Evolutionary conservation across 2,797 vertebrate species (phyloP).

Genomic region (Pterois miles): DNA sequence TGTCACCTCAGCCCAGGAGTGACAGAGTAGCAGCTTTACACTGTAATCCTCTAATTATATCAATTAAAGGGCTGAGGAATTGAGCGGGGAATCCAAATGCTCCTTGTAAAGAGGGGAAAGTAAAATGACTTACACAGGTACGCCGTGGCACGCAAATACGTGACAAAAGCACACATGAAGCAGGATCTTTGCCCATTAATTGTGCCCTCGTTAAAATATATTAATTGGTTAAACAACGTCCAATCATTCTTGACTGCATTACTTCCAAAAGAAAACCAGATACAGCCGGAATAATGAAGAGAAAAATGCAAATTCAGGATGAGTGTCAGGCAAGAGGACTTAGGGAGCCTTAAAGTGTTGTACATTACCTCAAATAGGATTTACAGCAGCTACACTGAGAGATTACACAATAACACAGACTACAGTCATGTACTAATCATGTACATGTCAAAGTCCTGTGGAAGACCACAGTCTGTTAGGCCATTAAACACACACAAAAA

Average conservation of each 20-base stretch:
- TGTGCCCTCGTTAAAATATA: background rate
- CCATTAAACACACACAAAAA: background rate
- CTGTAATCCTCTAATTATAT: conserved; percentile 83
- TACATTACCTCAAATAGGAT: conserved; percentile 75
- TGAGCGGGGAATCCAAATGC: conserved; percentile 42
- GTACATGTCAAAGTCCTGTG: conserved; percentile 47
- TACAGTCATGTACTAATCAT: conserved; percentile 57
- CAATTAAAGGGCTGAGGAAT: conserved; percentile 77
- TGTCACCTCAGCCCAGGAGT: conserved; percentile 66
- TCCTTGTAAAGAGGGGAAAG: conserved; percentile 38
- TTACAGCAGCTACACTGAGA: conserved; percentile 65
- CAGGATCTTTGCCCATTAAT: background rate
- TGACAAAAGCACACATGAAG: background rate
- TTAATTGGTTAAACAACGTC: conserved; percentile 12
- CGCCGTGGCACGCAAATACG: background rate
- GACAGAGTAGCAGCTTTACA: conserved; percentile 74
- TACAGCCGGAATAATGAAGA: conserved; percentile 36
- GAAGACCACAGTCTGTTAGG: conserved; percentile 22
- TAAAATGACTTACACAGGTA: conserved; percentile 25
- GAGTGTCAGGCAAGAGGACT: conserved; percentile 70
- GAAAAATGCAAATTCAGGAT: conserved; percentile 66
- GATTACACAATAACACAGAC: conserved; percentile 66
- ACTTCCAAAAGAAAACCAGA: conserved; percentile 18
- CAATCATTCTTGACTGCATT: too few species aligned
- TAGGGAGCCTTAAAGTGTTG: conserved; percentile 67